A percentile compares a stretch with the other conserved stretches of the same genome.
Conservation (phyloP, 2,113 vertebrate species). For the Embiotoca jacksoni region DNA sequence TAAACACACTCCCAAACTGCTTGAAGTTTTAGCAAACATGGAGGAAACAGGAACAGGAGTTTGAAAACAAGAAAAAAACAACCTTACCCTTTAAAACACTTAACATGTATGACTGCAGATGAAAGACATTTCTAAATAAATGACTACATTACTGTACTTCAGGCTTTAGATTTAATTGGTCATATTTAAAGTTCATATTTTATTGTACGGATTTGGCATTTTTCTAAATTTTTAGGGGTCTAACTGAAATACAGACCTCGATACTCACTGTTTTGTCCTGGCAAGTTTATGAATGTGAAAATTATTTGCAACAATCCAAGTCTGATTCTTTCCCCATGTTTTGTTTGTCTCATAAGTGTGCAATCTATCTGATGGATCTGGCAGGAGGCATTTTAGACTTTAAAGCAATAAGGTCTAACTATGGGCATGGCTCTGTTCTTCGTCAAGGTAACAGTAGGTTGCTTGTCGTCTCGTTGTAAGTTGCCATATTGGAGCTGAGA, state of each 20-base stretch:
- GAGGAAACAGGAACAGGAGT: too few relatives aligned
- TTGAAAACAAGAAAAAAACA: too few relatives aligned
- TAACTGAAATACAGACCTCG: not conserved
- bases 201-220: not conserved
- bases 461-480: constrained; percentile 31
- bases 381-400: constrained; percentile 19
- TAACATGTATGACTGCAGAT: not conserved
- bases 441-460: constrained; percentile 34
- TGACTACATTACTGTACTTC: too few relatives aligned
- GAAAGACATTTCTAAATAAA: too few relatives aligned
- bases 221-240: not conserved
- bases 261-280: not conserved
- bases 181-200: not conserved
- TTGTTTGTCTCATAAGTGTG: constrained; percentile 36
- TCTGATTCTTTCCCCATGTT: constrained; percentile 10
- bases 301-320: constrained; percentile 37
- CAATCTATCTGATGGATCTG: constrained; percentile 24
- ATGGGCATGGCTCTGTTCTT: constrained; percentile 14
- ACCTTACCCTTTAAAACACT: not conserved
- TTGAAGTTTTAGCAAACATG: too few relatives aligned
- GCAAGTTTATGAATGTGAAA: constrained; percentile 24
- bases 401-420: constrained; percentile 13
- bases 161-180: not conserved
- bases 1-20: too few relatives aligned
- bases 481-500: constrained; percentile 40